Evolutionary conservation across 35 echinoderm and acorn worm species (phyloP), one percentile per base, ranked within the genome.

Genomic region (Apostichopus japonicus): DNA sequence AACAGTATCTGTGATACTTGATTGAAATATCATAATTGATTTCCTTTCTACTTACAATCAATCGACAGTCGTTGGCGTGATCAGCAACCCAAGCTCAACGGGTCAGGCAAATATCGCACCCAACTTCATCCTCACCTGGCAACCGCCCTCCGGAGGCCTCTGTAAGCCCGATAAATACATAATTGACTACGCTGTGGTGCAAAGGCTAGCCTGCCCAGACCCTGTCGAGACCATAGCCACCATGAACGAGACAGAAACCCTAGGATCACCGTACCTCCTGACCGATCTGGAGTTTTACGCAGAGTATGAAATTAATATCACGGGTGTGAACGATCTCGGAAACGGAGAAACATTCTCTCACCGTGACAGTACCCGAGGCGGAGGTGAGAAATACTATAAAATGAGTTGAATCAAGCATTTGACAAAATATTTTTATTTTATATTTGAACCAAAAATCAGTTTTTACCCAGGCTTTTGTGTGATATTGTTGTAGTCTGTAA

Each of bases 231-330:
- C 22, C n/a, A 57, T 9, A 10, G 55, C 19, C 54, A 19, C 8
- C 19, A 24, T 7, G 17, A 13, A 9, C 0, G 54, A 19, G 6
- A 16, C 17, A 21, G 81, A 24, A 1, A 58, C 61, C 6, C 11
- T 8, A 24, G 81, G 56, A 17, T 58, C 81, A 1, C 56, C 81
- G 4, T 57, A 57, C 21, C 13, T 84, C 19, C 11, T 84, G 81
- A 57, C 0, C 15, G 10, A 84, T 13, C 56, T 84, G 53, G 81
- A 84, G 4, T 84, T 23, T 16, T 24, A 84, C 53, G 54, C 81
- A 56, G 16, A 59, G 15, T 84, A 84, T 57, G 53, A 84, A 58
- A 84, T 84, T 8, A 84, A 84, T 54, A 84, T 84, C 14, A 84
- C 81, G 17, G 54, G 81, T 16, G 15, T 84, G 5, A 84, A 84